These are phyloP conservation scores for Drosophila melanosoma DNA, from an alignment of 2,888 invertebrate species.

Conservation along the genomic window DNA sequence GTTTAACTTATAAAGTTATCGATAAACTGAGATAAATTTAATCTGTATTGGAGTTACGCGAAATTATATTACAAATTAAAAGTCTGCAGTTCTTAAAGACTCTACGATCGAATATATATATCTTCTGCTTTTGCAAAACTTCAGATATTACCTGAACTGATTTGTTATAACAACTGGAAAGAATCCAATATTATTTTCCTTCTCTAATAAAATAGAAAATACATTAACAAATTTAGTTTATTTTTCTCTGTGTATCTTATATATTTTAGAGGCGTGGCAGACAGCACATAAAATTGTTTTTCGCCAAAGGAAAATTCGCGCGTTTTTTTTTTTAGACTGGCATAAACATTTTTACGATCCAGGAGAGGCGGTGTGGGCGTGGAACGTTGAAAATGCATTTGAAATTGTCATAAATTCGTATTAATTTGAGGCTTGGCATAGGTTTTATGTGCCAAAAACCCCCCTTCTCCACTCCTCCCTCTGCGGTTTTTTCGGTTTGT, in stretches of 20 bases:
- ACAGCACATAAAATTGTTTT: constrained; percentile 58
- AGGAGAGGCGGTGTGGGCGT: not conserved
- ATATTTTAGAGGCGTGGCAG: constrained; percentile 52
- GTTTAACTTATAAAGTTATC: not conserved
- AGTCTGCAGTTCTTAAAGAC: not conserved
- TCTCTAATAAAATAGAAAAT: not conserved
- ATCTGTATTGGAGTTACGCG: not conserved
- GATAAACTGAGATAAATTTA: not conserved
- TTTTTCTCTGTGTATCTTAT: not conserved
- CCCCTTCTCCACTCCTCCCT: not conserved
- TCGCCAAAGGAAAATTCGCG: constrained; percentile 47
- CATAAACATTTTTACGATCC: constrained; percentile 61
- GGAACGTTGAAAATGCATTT: constrained; percentile 62
- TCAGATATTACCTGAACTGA: not conserved
- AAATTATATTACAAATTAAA: not conserved
- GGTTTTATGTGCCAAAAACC: constrained; percentile 51
- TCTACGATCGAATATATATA: not conserved
- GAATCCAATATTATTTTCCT: not conserved
- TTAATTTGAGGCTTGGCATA: constrained; percentile 64
- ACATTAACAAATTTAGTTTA: not conserved
- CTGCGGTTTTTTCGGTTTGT: constrained; percentile 53
- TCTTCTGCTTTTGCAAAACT: not conserved
- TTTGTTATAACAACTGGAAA: not conserved
- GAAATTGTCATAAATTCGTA: constrained; percentile 72
- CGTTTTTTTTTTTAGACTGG: constrained; percentile 34